phyloP scores from a whole-genome alignment of 2,888 invertebrate species.

The Suillia variegata region DNA sequence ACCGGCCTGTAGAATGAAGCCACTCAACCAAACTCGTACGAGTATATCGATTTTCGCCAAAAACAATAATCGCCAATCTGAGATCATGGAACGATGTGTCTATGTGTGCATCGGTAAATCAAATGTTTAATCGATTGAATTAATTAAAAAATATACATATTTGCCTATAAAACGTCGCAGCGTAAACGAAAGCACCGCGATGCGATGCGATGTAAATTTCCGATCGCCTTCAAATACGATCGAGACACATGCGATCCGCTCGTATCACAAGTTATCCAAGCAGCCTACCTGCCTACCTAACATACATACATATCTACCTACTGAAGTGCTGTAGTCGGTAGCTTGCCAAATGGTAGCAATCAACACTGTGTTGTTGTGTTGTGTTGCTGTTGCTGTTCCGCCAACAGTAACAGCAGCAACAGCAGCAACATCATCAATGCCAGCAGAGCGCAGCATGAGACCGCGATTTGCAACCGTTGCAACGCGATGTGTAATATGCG shows the following conservation, averaged over 20 bases:
- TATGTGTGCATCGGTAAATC: constrained; percentile 47
- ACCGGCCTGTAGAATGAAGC: too few relatives aligned
- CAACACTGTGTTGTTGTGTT: constrained; percentile 45
- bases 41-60: too few relatives aligned
- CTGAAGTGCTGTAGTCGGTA: constrained; percentile 27
- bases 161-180: constrained; percentile 31
- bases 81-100: constrained; percentile 19
- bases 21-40: too few relatives aligned
- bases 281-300: too few relatives aligned
- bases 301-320: neutral
- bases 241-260: constrained; percentile 40
- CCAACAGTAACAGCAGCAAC: constrained; percentile 9
- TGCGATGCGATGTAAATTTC: too few relatives aligned
- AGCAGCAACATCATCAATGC: constrained; percentile 14
- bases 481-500: neutral
- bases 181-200: constrained; percentile 30
- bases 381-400: too few relatives aligned
- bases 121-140: constrained; percentile 55
- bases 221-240: constrained; percentile 43
- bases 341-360: constrained; percentile 38
- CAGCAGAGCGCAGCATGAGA: constrained; percentile 22
- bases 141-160: constrained; percentile 52
- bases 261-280: neutral
- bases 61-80: neutral
- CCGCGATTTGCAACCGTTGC: constrained; percentile 26